Evolutionary conservation across 2,113 vertebrate genomes (phyloP), one percentile per base, ranked within the genome.

Genomic region (Heliornis fulica): DNA sequence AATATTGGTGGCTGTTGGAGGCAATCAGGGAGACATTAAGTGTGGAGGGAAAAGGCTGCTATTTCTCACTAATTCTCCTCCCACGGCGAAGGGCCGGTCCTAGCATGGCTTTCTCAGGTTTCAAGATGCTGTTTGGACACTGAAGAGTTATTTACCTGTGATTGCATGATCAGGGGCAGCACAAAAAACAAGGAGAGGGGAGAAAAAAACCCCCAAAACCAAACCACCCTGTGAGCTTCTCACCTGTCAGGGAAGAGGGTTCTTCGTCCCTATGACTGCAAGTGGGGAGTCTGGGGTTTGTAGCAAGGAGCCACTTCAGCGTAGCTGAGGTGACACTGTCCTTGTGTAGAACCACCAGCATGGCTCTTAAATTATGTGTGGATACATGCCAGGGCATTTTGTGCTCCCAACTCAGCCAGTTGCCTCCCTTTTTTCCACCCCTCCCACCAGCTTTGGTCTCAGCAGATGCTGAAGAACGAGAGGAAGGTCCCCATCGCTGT

Each of bases 361-460:
- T 0, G 1, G 20, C 15, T 61, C 77, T 57, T 8, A 14, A 59
- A 54, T 11, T 10, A 59, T 54, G 11, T 0, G 0, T 2, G 26
- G 50, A 6, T 59, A 20, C 15, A 46, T 13, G 15, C 20, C 23
- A 28, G 25, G 34, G 19, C 15, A 28, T 64, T 64, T n/a, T 60
- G 22, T 32, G 54, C 36, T 81, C 40, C 65, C 18, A 61, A 2
- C 10, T 48, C 4, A 0, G 3, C 29, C 2, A 0, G 26, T 10
- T 51, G 22, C 22, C 82, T 76, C 68, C 34, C 11, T 59, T 71
- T 57, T 26, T 34, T 72, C 29, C 18, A 7, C 50, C 32, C 3
- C n/a, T 26, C 4, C 25, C 8, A 4, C 11, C 40, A 51, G 34
- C 54, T 18, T 34, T 45, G 43, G 64, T 13, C 38, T 72, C 29